Conservation (phyloP, 2,797 vertebrate species). For the Hippocampus kuda region DNA sequence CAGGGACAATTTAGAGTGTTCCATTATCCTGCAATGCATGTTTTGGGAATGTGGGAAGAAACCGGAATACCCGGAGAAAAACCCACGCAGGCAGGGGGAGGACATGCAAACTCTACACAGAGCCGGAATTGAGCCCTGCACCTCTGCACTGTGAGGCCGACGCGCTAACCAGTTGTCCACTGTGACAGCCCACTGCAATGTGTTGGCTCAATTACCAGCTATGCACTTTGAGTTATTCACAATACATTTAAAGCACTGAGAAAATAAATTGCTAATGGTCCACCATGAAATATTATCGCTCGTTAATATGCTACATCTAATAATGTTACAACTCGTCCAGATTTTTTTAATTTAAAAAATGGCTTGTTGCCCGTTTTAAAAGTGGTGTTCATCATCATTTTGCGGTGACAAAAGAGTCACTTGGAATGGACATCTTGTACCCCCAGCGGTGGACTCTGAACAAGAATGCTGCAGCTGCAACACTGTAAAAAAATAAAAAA, state of each 20-base stretch:
- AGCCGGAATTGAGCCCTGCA: too few species aligned
- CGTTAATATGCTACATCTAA: background rate
- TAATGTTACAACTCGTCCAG: background rate
- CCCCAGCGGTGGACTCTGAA: background rate
- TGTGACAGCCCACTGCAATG: background rate
- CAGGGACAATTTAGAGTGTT: too few species aligned
- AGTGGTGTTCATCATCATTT: constrained; percentile 15
- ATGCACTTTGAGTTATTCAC: background rate
- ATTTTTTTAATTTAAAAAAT: background rate
- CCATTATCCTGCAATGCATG: too few species aligned
- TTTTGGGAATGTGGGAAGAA: too few species aligned
- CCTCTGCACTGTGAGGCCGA: too few species aligned
- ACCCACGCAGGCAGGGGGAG: too few species aligned
- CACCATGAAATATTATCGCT: background rate
- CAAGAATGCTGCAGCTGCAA: constrained; percentile 6
- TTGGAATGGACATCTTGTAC: background rate
- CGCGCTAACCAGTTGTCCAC: too few species aligned
- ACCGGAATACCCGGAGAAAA: too few species aligned
- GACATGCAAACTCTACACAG: too few species aligned
- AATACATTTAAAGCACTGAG: background rate
- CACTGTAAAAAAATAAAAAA: constrained; percentile 1
- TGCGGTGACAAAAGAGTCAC: constrained; percentile 22
- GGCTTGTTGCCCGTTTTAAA: background rate
- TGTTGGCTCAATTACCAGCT: background rate
- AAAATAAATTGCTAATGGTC: background rate